phyloP scores from a whole-genome alignment of 2,888 invertebrate genomes.

The Diaprepes abbreviatus region DNA sequence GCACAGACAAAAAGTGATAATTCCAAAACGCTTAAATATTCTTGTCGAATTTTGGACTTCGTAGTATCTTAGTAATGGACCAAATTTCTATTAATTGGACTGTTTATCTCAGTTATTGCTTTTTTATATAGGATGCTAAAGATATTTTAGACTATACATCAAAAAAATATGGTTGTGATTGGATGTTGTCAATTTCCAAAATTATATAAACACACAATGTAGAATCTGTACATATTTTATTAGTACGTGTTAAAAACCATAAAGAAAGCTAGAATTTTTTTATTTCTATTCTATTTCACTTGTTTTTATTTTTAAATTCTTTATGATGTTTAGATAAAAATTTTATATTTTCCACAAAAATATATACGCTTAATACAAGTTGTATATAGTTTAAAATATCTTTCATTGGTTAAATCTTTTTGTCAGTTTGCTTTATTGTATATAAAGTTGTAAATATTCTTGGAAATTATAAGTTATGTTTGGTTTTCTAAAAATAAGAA shows the following conservation, averaged over 20 bases:
- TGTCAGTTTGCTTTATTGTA: neutral
- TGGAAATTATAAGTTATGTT: conserved; percentile 14
- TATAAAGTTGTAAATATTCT: conserved; percentile 23
- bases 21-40: conserved; percentile 36
- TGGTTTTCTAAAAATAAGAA: conserved; percentile 11
- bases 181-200: neutral
- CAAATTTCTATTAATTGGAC: conserved; percentile 29
- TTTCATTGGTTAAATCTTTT: neutral
- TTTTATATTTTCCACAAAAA: too few relatives aligned
- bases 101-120: neutral
- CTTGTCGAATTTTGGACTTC: conserved; percentile 36
- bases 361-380: neutral
- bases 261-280: too few relatives aligned
- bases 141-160: conserved; percentile 7
- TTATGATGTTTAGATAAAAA: too few relatives aligned
- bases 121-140: neutral
- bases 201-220: too few relatives aligned
- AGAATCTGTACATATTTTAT: too few relatives aligned
- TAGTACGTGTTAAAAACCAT: too few relatives aligned
- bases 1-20: conserved; percentile 36
- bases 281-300: too few relatives aligned
- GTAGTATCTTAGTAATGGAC: conserved; percentile 28
- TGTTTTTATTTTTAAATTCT: too few relatives aligned
- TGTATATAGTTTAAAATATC: conserved; percentile 4
- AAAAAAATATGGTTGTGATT: conserved; percentile 7